Evolutionary conservation across 2,888 invertebrate species (phyloP), one percentile per base, ranked within the genome.

Genomic region (Fabriciana adippe): DNA sequence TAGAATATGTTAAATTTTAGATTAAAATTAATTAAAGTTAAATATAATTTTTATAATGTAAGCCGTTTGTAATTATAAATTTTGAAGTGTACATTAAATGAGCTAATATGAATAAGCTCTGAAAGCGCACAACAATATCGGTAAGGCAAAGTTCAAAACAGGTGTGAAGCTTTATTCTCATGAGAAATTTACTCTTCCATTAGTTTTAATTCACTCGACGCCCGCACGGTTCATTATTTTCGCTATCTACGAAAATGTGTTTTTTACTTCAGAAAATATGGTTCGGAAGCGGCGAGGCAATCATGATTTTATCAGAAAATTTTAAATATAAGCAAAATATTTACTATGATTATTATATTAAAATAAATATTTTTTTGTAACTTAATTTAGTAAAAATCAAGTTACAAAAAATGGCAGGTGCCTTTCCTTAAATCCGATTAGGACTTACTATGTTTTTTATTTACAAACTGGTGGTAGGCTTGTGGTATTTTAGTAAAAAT

Each of bases 141-240:
- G 81, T 77, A 79, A 81, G 79, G 82, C 79, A 79, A 83, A 83
- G 82, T 81, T 82, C 68, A 70, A 71, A 75, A 75, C 76, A 72
- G 73, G 74, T 75, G 78, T 79, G 76, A 75, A 83, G 85, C 82
- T 86, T 86, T 88, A 90, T 89, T 83, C 92, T 91, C 92, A 87
- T 88, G 91, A 92, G 92, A 92, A 92, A 92, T 92, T 91, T 91
- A 89, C 86, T 82, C 88, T 87, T 90, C 91, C 91, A 92, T 92
- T 92, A 92, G 90, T 92, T 92, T 92, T 91, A 91, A 92, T 91
- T 91, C 89, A 89, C 89, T 86, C 83, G 80, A 69, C 82, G 76
- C 70, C 59, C 81, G 76, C 69, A 78, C 77, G 80, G 80, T 88
- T 87, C 87, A 88, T 90, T 89, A 89, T 90, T 88, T 84, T 84